These are phyloP conservation scores for Ginglymostoma cirratum DNA, from an alignment of 2,113 vertebrate genomes.

Conservation along the genomic window DNA sequence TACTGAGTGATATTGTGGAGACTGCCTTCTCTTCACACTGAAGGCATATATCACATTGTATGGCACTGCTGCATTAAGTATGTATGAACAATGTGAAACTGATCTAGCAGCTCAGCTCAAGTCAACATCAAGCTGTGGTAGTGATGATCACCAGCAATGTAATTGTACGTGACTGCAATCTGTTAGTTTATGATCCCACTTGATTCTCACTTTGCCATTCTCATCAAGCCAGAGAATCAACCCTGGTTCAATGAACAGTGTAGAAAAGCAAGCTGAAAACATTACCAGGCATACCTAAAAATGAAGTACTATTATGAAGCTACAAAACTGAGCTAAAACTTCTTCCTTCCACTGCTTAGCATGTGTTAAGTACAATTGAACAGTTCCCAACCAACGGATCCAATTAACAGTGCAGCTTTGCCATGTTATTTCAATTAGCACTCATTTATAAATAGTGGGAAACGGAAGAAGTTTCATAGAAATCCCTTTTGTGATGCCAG, in stretches of 20 bases:
- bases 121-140: background rate
- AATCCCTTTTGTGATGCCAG: background rate
- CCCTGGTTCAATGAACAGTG: background rate
- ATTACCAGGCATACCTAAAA: background rate
- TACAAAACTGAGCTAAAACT: background rate
- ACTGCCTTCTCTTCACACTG: background rate
- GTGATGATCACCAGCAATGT: background rate
- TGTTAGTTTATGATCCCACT: background rate
- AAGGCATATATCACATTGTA: background rate
- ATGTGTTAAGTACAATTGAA: background rate
- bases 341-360: too few relatives aligned
- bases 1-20: background rate
- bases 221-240: background rate
- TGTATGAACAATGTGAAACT: background rate
- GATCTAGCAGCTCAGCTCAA: background rate
- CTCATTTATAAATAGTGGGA: background rate
- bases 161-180: background rate
- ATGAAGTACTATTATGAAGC: background rate
- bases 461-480: background rate
- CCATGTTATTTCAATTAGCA: background rate
- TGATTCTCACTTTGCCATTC: background rate
- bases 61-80: background rate
- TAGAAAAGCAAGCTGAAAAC: background rate
- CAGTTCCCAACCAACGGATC: background rate
- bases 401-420: background rate